phyloP scores from a whole-genome alignment of 2,113 vertebrate species.

The Patagioenas fasciata region DNA sequence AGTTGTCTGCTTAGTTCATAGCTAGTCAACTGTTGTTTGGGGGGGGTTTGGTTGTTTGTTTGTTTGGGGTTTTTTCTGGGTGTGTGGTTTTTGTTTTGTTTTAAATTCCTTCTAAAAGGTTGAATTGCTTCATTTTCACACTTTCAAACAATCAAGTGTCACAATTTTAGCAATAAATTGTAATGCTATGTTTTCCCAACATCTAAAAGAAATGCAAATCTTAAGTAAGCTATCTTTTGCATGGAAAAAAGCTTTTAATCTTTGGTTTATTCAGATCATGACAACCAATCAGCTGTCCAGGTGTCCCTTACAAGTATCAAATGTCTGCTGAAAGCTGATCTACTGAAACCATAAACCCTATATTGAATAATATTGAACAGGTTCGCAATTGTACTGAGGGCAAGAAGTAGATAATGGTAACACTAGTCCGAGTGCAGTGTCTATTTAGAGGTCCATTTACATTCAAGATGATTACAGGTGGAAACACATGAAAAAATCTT shows the following conservation, averaged over 20 bases:
- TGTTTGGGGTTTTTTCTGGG: too few relatives aligned
- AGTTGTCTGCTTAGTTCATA: not conserved
- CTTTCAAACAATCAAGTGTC: not conserved
- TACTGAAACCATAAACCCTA: not conserved
- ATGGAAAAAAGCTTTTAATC: not conserved
- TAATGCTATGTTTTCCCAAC: not conserved
- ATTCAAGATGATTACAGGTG: not conserved
- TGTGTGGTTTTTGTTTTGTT: too few relatives aligned
- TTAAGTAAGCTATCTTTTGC: not conserved
- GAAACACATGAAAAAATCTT: not conserved
- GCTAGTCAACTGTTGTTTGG: not conserved
- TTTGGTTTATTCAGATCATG: not conserved
- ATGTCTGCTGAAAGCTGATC: not conserved
- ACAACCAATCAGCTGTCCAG: not conserved
- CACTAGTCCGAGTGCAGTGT: not conserved
- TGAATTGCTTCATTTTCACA: not conserved
- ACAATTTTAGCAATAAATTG: not conserved
- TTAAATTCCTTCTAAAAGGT: not conserved
- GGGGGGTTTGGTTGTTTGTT: too few relatives aligned
- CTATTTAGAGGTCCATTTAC: not conserved
- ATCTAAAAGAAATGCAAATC: not conserved
- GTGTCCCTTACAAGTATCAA: not conserved
- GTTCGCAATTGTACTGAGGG: not conserved
- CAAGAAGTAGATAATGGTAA: not conserved
- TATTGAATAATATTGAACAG: not conserved